Evolutionary conservation across 2,888 invertebrate species (phyloP).

Genomic region (Aphidius colemani): DNA sequence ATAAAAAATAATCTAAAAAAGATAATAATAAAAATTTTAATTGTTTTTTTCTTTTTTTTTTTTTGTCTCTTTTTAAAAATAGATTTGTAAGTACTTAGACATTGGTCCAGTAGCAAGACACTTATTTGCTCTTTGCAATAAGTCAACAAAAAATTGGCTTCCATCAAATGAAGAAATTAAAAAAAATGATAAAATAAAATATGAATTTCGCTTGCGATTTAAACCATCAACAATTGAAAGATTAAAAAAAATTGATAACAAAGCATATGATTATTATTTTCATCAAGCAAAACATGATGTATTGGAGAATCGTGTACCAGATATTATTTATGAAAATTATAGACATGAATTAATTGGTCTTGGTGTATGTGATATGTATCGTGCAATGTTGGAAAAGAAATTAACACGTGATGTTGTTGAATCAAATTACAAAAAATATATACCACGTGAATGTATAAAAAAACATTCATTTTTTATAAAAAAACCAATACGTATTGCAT

Average conservation of each 20-base stretch:
- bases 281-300: constrained; percentile 84
- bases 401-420: constrained; percentile 71
- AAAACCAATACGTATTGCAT: constrained; percentile 73
- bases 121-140: constrained; percentile 76
- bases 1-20: not conserved
- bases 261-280: constrained; percentile 84
- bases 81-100: constrained; percentile 72
- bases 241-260: constrained; percentile 71
- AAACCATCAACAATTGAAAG: constrained; percentile 71
- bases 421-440: constrained; percentile 80
- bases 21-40: not conserved
- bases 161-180: constrained; percentile 67
- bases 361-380: constrained; percentile 85
- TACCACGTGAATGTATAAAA: constrained; percentile 78
- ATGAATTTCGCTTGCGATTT: constrained; percentile 81
- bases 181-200: constrained; percentile 62
- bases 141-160: constrained; percentile 71
- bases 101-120: constrained; percentile 79
- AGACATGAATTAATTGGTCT: constrained; percentile 81
- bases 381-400: constrained; percentile 79
- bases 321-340: constrained; percentile 77
- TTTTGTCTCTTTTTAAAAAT: constrained; percentile 28
- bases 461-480: constrained; percentile 77
- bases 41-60: too few species aligned
- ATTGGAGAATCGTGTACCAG: constrained; percentile 76